phyloP scores from a whole-genome alignment of 2,113 vertebrate species.

The Ibidorhyncha struthersii region DNA sequence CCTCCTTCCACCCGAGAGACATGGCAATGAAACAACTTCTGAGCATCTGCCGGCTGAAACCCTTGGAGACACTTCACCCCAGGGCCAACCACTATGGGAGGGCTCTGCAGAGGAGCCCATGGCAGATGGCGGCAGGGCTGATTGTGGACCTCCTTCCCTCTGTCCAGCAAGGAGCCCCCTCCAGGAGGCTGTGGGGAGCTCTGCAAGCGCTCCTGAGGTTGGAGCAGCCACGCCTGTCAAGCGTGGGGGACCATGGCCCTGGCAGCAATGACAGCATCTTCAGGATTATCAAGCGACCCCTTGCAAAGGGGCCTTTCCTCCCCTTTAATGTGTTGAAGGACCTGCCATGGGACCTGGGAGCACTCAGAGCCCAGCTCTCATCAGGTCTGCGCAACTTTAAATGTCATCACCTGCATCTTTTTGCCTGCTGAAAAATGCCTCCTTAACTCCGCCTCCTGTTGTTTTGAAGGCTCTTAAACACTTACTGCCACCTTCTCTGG shows the following conservation, averaged over 20 bases:
- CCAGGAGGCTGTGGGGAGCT: neutral
- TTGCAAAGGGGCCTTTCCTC: neutral
- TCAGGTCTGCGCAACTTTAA: neutral
- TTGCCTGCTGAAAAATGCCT: neutral
- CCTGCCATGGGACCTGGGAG: neutral
- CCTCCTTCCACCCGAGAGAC: neutral
- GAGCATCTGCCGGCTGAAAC: neutral
- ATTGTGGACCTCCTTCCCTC: neutral
- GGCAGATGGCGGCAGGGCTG: neutral
- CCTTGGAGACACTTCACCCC: neutral
- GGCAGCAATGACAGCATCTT: neutral
- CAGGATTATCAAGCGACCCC: neutral
- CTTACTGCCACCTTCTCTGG: neutral
- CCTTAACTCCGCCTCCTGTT: neutral
- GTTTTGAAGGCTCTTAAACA: neutral
- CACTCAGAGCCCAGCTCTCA: neutral
- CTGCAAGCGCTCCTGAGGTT: neutral
- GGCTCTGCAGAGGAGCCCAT: neutral
- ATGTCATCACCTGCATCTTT: neutral
- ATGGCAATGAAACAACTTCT: neutral
- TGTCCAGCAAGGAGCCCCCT: neutral
- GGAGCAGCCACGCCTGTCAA: neutral
- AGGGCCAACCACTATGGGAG: rapidly evolving
- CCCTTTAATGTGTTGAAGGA: neutral
- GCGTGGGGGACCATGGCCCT: rapidly evolving